Evolutionary conservation across 2,113 vertebrate species (phyloP).

Genomic region (Mesitornis unicolor): DNA sequence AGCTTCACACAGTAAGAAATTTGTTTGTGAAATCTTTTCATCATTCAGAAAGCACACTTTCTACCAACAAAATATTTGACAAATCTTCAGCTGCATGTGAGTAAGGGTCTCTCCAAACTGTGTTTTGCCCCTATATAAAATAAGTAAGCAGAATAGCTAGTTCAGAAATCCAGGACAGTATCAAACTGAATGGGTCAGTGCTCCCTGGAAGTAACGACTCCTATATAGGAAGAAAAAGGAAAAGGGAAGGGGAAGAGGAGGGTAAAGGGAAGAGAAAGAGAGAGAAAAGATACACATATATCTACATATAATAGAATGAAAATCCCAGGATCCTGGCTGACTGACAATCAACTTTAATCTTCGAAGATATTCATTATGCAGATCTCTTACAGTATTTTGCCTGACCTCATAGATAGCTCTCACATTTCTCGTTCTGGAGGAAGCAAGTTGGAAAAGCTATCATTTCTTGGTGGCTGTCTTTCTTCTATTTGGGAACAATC

Average conservation of each 20-base stretch:
- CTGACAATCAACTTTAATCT: background rate
- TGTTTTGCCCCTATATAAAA: background rate
- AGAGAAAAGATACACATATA: too few relatives aligned
- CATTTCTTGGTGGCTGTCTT: background rate
- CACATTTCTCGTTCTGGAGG: background rate
- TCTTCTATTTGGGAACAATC: background rate
- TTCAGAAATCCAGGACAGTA: background rate
- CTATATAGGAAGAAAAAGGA: background rate
- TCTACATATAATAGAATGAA: background rate
- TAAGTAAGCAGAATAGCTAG: background rate
- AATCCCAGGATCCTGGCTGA: background rate
- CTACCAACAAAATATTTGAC: background rate
- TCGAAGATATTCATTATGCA: background rate
- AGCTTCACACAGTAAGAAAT: background rate
- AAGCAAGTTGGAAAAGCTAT: background rate
- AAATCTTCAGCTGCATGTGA: background rate
- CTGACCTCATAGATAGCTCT: background rate
- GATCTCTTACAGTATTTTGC: background rate
- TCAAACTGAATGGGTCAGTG: background rate
- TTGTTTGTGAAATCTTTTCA: background rate
- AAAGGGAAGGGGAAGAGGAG: too few relatives aligned
- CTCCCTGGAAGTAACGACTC: background rate
- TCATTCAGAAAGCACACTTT: background rate
- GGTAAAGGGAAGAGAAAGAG: background rate
- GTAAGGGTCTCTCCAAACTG: background rate